A percentile compares a stretch with the other conserved stretches of the same genome.
These are phyloP conservation scores for Poecile montanus DNA, from an alignment of 2,797 vertebrate species.

Conservation along the genomic window DNA sequence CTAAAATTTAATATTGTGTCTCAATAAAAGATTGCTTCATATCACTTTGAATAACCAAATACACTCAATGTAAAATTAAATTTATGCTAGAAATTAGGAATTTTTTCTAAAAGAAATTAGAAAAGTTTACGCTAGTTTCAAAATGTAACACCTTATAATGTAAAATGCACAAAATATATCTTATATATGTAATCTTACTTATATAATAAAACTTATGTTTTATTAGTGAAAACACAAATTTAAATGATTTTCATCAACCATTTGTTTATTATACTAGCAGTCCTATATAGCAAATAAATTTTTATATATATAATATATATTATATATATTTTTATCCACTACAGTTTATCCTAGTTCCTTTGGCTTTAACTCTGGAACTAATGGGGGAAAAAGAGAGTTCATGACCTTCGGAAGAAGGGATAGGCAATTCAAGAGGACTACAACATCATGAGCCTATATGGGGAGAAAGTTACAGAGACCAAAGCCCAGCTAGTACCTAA, in stretches of 20 bases:
- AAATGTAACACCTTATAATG: neutral
- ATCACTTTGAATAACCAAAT: neutral
- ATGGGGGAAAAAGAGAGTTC: neutral
- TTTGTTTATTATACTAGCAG: neutral
- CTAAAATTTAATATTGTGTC: neutral
- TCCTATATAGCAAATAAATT: neutral
- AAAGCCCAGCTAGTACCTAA: neutral
- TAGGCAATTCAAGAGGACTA: neutral
- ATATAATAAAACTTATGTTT: neutral
- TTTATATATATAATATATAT: no score
- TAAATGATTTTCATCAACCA: neutral
- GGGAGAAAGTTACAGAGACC: neutral
- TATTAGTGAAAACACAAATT: neutral
- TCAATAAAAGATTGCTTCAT: neutral
- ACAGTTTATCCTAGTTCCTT: neutral
- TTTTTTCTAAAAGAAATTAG: neutral
- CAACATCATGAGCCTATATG: neutral
- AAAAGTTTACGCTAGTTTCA: neutral
- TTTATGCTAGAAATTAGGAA: neutral
- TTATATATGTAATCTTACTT: neutral
- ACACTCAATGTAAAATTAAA: neutral
- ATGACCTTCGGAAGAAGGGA: neutral
- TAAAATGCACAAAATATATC: neutral
- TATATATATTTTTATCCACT: neutral
- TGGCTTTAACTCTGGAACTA: neutral